Percentiles rank a stretch among this genome's conserved stretches.
These are phyloP conservation scores for Drosophila borborema DNA, from an alignment of 2,888 invertebrate genomes.

Conservation along the genomic window DNA sequence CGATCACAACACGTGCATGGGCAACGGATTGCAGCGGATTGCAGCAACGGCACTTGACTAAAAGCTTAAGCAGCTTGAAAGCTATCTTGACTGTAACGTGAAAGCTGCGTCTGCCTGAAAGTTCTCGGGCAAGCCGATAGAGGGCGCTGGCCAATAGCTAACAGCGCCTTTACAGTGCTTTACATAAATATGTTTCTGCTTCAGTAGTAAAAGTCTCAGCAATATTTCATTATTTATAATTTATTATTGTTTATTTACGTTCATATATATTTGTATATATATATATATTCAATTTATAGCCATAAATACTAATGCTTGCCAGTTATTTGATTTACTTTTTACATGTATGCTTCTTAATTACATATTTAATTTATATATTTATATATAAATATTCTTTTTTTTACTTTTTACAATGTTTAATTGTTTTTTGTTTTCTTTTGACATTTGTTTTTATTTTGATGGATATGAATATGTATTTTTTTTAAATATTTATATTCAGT, in stretches of 20 bases:
- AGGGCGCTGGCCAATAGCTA: conserved; percentile 3
- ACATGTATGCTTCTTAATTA: conserved; percentile 36
- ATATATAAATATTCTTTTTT: neutral
- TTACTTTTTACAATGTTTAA: conserved; percentile 59
- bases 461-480: conserved; percentile 66
- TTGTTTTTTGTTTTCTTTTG: conserved; percentile 10
- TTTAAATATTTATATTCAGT: conserved; percentile 52
- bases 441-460: conserved; percentile 28
- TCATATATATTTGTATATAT: conserved; percentile 16
- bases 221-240: conserved; percentile 52
- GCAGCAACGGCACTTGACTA: neutral
- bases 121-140: neutral
- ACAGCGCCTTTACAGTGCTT: neutral
- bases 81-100: neutral
- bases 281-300: conserved; percentile 51
- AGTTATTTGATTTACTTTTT: conserved; percentile 57
- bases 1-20: conserved; percentile 39
- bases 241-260: conserved; percentile 74
- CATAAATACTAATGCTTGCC: conserved; percentile 50
- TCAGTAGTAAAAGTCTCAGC: too few species aligned
- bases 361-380: conserved; percentile 29
- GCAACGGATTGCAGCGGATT: neutral
- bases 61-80: conserved; percentile 28
- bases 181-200: neutral
- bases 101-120: neutral